Evolutionary conservation across 2,113 vertebrate species (phyloP).

Genomic region (Onychostoma macrolepis): DNA sequence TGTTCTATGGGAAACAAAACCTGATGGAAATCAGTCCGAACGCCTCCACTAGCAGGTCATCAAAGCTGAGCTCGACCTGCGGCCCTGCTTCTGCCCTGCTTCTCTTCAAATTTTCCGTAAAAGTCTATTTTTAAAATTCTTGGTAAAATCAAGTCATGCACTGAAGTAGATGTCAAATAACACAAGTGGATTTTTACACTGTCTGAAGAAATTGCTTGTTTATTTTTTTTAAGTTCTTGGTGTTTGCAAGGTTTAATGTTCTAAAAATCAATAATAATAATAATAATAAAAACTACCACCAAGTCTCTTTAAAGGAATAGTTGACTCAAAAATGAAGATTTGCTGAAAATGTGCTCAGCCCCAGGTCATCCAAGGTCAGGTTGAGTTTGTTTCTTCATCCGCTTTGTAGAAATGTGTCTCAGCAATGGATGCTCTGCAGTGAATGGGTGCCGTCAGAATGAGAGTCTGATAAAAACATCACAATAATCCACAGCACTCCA

Average conservation of each 20-base stretch:
- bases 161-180: background rate
- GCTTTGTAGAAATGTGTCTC: too few relatives aligned
- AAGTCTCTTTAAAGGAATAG: too few relatives aligned
- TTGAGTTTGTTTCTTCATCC: too few relatives aligned
- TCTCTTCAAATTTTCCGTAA: background rate
- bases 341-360: too few relatives aligned
- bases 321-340: too few relatives aligned
- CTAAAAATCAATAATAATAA: too few relatives aligned
- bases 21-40: slow-evolving; percentile 31
- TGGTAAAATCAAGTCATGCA: background rate
- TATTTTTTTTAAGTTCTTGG: background rate
- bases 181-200: background rate
- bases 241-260: background rate
- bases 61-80: background rate
- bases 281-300: too few relatives aligned
- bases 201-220: background rate
- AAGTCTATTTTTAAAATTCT: background rate
- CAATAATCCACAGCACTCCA: too few relatives aligned
- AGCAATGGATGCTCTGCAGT: too few relatives aligned
- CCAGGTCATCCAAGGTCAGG: background rate
- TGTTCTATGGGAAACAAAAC: slow-evolving; percentile 61
- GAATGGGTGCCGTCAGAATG: too few relatives aligned
- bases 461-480: too few relatives aligned
- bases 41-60: background rate
- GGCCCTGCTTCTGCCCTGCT: background rate